These are phyloP conservation scores for Spatulosminthurus flaviceps DNA, from an alignment of 2,888 invertebrate species.

Conservation along the genomic window DNA sequence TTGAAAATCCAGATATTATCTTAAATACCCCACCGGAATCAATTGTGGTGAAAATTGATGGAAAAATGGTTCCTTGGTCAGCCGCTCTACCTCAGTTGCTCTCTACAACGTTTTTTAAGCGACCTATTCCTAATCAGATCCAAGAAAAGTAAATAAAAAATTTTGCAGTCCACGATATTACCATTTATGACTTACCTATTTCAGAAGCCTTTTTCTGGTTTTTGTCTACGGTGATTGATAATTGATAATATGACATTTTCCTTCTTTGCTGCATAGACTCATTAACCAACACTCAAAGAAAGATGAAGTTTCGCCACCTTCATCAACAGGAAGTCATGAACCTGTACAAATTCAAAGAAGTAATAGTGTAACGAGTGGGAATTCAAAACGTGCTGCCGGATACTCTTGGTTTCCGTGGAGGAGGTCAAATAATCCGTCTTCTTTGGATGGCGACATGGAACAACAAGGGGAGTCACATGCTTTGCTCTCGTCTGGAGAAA, in stretches of 20 bases:
- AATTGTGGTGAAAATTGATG: slow-evolving; percentile 84
- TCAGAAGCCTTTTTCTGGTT: too few relatives aligned
- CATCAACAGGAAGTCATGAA: slow-evolving; percentile 21
- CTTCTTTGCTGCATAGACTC: slow-evolving; percentile 49
- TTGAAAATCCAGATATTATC: slow-evolving; percentile 76
- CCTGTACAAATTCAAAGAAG: slow-evolving; percentile 36
- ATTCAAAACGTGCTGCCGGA: slow-evolving; percentile 65
- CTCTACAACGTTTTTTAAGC: slow-evolving; percentile 84
- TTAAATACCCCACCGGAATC: slow-evolving; percentile 75
- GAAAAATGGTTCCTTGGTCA: slow-evolving; percentile 90
- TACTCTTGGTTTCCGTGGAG: slow-evolving; percentile 72
- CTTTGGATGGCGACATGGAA: not conserved
- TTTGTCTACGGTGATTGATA: not conserved
- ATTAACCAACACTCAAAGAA: slow-evolving; percentile 61
- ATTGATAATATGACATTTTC: not conserved
- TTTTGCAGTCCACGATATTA: too few relatives aligned
- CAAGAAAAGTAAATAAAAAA: slow-evolving; percentile 64
- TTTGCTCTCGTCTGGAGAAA: not conserved
- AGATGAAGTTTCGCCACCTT: slow-evolving; percentile 49
- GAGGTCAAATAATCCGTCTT: slow-evolving; percentile 63
- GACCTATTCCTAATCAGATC: slow-evolving; percentile 74
- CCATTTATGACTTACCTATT: too few relatives aligned
- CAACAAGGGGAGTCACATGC: slow-evolving; percentile 23
- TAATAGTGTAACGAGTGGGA: slow-evolving; percentile 44
- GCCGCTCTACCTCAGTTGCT: slow-evolving; percentile 90